These are phyloP conservation scores for Dendroctonus valens DNA, from an alignment of 1,140 invertebrate species.

Conservation along the genomic window DNA sequence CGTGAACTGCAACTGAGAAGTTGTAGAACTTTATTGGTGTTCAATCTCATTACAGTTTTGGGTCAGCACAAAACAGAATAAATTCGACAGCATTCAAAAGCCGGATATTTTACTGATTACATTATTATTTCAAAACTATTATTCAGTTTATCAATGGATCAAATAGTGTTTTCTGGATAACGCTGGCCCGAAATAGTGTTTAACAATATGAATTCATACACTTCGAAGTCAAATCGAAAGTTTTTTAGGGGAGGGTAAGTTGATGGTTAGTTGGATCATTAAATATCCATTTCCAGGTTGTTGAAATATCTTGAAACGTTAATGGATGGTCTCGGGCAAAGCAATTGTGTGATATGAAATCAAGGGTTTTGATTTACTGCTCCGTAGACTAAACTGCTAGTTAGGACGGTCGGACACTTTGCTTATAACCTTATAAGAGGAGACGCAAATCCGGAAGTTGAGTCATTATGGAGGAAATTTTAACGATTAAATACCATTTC, in stretches of 20 bases:
- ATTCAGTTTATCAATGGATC: neutral
- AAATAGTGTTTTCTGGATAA: neutral
- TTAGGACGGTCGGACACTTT: constrained; percentile 37
- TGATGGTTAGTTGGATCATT: no score
- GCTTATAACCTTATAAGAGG: constrained; percentile 35
- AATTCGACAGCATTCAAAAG: no score
- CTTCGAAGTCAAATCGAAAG: no score
- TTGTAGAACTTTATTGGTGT: neutral
- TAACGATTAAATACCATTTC: constrained; percentile 21
- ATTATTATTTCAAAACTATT: no score
- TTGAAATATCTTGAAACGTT: constrained; percentile 33
- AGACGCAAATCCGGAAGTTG: constrained; percentile 37
- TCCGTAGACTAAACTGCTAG: constrained; percentile 30
- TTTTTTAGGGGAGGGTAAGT: no score
- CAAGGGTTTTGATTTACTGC: constrained; percentile 39
- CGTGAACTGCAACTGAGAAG: neutral
- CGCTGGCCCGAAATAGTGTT: no score
- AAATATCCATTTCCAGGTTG: neutral
- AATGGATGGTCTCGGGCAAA: constrained; percentile 37
- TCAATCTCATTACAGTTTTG: neutral
- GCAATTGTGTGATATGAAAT: constrained; percentile 39
- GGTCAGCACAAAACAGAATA: no score
- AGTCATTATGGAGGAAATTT: constrained; percentile 39
- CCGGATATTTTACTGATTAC: no score
- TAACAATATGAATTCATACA: no score